Evolutionary conservation across 2,797 vertebrate species (phyloP).

Genomic region (Pogoniulus pusillus): DNA sequence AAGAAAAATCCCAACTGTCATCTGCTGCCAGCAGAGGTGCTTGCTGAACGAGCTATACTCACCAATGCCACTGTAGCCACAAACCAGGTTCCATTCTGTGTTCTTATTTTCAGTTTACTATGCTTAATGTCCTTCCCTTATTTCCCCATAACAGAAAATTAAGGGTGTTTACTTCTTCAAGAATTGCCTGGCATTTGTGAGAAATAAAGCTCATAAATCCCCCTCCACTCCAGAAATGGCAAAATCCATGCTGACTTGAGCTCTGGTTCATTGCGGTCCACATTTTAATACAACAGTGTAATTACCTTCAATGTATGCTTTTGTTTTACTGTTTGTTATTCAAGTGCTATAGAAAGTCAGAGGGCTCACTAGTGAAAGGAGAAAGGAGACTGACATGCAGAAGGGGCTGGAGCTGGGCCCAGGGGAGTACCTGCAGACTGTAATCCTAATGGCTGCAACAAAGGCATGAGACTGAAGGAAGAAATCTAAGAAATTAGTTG

Average conservation of each 20-base stretch:
- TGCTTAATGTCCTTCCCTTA: not conserved
- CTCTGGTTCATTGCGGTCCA: not conserved
- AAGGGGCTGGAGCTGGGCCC: no score
- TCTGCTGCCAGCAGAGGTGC: not conserved
- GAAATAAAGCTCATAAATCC: not conserved
- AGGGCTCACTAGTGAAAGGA: not conserved
- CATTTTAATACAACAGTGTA: not conserved
- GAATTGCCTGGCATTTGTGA: not conserved
- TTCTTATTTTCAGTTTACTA: not conserved
- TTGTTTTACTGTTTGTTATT: not conserved
- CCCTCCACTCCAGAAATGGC: not conserved
- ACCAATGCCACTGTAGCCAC: not conserved
- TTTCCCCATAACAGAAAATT: not conserved
- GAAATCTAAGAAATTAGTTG: slow-evolving; percentile 11
- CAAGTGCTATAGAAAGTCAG: not conserved
- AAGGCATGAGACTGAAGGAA: not conserved
- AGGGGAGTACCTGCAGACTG: not conserved
- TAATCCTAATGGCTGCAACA: not conserved
- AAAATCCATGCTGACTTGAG: not conserved
- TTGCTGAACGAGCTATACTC: not conserved
- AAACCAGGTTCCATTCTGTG: not conserved
- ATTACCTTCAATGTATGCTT: not conserved
- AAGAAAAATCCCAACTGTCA: not conserved
- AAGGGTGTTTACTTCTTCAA: not conserved
- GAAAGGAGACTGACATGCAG: not conserved